phyloP scores from a whole-genome alignment of 2,888 invertebrate genomes.

The Eilema griseolum region DNA sequence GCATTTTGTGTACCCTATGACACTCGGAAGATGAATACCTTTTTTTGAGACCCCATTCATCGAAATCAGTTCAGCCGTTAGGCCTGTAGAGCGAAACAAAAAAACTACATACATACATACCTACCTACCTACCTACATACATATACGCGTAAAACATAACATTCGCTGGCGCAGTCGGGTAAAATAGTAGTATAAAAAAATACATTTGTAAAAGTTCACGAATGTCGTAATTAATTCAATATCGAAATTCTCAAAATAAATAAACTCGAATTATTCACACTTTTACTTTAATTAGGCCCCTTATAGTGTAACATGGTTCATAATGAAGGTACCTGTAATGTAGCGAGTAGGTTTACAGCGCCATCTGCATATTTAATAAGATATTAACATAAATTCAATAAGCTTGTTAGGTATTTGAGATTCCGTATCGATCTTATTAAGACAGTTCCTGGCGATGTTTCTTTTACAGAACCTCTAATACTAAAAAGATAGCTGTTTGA shows the following conservation, averaged over 20 bases:
- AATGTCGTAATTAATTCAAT: background rate
- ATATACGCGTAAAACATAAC: too few species aligned
- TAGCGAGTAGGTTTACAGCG: constrained; percentile 22
- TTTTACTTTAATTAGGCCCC: constrained; percentile 35
- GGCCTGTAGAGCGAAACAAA: too few species aligned
- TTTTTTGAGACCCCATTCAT: too few species aligned
- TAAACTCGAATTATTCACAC: constrained; percentile 25
- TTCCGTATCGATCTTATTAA: constrained; percentile 1
- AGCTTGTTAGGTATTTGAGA: constrained; percentile 27
- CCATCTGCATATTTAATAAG: constrained; percentile 46
- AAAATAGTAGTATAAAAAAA: too few species aligned
- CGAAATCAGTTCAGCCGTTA: too few species aligned
- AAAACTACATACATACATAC: too few species aligned
- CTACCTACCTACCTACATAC: too few species aligned
- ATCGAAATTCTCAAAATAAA: background rate
- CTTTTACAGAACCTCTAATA: background rate
- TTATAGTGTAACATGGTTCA: background rate
- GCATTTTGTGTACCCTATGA: too few species aligned
- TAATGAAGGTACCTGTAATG: too few species aligned
- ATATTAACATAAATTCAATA: constrained; percentile 35
- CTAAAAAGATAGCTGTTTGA: too few species aligned
- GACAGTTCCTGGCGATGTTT: background rate
- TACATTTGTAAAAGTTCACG: background rate
- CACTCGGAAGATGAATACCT: too few species aligned
- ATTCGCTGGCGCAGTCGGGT: too few species aligned